Evolutionary conservation across 2,113 vertebrate species (phyloP).

Genomic region (Podiceps cristatus): DNA sequence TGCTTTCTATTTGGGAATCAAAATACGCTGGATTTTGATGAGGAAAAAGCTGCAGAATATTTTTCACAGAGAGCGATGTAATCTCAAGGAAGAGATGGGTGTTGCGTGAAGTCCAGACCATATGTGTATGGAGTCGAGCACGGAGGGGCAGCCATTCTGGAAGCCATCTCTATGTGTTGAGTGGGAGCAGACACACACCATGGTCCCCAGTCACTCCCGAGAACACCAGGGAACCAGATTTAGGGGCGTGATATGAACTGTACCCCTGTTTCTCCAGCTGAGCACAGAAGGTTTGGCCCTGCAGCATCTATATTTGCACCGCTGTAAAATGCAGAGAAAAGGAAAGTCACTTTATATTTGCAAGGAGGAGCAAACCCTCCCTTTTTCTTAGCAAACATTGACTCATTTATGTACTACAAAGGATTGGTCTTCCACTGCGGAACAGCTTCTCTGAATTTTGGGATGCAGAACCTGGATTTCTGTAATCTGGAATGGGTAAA

Average conservation of each 20-base stretch:
- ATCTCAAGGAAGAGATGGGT: not conserved
- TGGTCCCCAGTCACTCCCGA: not conserved
- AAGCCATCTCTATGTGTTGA: not conserved
- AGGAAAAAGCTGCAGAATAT: not conserved
- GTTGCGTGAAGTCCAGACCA: rapidly evolving
- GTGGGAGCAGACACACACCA: not conserved
- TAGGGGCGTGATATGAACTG: not conserved
- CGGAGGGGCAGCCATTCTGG: not conserved
- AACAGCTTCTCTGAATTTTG: not conserved
- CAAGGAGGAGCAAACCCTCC: not conserved
- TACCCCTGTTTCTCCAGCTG: not conserved
- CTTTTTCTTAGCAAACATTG: not conserved
- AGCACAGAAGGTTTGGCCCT: not conserved
- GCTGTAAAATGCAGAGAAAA: not conserved
- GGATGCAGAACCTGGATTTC: not conserved
- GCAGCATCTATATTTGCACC: not conserved
- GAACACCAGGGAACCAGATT: not conserved
- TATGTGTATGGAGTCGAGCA: rapidly evolving
- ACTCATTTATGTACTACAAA: not conserved
- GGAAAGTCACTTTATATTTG: not conserved
- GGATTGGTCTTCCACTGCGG: not conserved
- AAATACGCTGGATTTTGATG: not conserved
- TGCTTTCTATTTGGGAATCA: conserved; percentile 25
- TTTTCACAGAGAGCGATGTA: not conserved
- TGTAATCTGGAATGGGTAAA: not conserved